Conservation (phyloP, 2,113 vertebrate genomes). For the Phaethornis superciliosus region DNA sequence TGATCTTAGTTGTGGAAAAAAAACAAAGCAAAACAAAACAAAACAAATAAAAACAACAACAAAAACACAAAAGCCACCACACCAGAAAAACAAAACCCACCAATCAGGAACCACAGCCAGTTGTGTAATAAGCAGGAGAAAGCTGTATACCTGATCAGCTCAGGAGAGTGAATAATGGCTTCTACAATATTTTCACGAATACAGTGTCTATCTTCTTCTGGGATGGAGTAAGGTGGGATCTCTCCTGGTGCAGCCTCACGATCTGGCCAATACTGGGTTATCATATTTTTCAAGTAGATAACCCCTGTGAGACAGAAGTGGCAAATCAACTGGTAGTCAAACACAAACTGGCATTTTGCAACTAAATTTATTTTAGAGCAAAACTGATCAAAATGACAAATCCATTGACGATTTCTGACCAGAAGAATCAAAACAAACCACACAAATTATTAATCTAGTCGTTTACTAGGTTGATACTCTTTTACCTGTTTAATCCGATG, state of each 20-base stretch:
- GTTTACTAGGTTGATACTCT: not conserved
- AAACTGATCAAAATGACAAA: not conserved
- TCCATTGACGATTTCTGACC: not conserved
- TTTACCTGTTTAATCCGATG: not conserved
- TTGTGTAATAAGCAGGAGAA: not conserved
- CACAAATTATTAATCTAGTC: not conserved
- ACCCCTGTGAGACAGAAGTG: slow-evolving; percentile 81
- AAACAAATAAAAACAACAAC: no score
- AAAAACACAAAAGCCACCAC: no score
- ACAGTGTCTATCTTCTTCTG: slow-evolving; percentile 92
- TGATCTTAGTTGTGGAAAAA: not conserved
- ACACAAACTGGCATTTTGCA: not conserved
- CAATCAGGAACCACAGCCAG: not conserved
- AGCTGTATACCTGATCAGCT: slow-evolving; percentile 90
- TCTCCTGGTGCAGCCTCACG: slow-evolving; percentile 88
- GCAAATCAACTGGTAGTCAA: not conserved
- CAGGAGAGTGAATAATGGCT: slow-evolving; percentile 97
- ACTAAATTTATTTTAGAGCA: not conserved
- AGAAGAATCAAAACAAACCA: not conserved
- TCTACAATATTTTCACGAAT: slow-evolving; percentile 98
- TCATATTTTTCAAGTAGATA: slow-evolving; percentile 99
- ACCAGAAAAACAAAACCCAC: not conserved
- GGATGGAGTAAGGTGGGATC: slow-evolving; percentile 90
- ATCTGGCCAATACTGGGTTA: slow-evolving; percentile 97
- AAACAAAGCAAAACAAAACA: no score